Conservation (phyloP, 92 coral and sea anemone genomes). For the Epizoanthus illoricatus region DNA sequence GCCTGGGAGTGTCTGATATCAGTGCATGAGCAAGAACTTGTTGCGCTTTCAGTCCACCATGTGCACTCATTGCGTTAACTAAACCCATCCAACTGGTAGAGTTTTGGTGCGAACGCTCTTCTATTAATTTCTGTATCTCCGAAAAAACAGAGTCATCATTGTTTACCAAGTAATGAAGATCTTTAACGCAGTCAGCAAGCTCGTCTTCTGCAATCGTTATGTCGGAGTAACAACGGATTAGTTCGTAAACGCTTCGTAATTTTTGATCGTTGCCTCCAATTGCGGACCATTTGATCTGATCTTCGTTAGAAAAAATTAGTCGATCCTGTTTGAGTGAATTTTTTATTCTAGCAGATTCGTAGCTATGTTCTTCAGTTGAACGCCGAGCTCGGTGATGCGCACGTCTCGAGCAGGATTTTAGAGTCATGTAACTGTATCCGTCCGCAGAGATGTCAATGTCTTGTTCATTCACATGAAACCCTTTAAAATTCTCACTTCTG, state of each 20-base stretch:
- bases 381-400: slow-evolving; percentile 46
- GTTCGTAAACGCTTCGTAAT: slow-evolving; percentile 75
- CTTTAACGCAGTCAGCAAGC: slow-evolving; percentile 80
- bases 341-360: slow-evolving; percentile 9
- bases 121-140: slow-evolving; percentile 50
- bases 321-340: slow-evolving; percentile 63
- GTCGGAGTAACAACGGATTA: slow-evolving; percentile 90
- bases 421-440: slow-evolving; percentile 78
- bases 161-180: slow-evolving; percentile 72
- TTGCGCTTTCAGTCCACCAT: slow-evolving; percentile 72
- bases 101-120: slow-evolving; percentile 79
- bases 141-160: slow-evolving; percentile 54
- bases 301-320: slow-evolving; percentile 60
- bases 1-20: slow-evolving; percentile 66
- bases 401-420: slow-evolving; percentile 52
- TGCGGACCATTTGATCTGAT: slow-evolving; percentile 67
- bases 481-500: slow-evolving; percentile 66
- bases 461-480: slow-evolving; percentile 62
- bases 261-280: slow-evolving; percentile 65
- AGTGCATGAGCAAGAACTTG: slow-evolving; percentile 72
- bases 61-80: slow-evolving; percentile 74
- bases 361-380: slow-evolving; percentile 22
- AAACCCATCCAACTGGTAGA: slow-evolving; percentile 82
- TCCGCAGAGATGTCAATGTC: slow-evolving; percentile 78
- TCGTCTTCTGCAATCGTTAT: slow-evolving; percentile 67